Base-by-base conservation (phyloP, 2,797 vertebrate species). In the Moxostoma hubbsi region DNA sequence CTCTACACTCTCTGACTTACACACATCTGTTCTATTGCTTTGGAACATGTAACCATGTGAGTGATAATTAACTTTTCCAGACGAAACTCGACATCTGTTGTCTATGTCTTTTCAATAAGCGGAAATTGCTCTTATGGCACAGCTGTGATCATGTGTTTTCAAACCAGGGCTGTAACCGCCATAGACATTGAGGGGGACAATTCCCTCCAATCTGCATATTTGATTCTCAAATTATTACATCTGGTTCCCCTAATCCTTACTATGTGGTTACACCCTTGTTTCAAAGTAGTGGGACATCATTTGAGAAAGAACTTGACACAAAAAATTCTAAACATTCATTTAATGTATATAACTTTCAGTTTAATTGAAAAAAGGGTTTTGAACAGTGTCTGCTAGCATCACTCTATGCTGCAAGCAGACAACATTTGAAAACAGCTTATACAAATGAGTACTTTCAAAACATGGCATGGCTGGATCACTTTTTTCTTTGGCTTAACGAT, bases 401-500 rank as follows among this genome's bases (percentile, higher is more conserved):
- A 72, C 43, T 75, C 13, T 50, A 75, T 72, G 36, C 59, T 72
- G 59, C 66, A 62, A 74, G 69, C 64, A 80, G 74, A 76, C 43
- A 81, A 82, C 36, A 12, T 69, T 45, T 4, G 24, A 49, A 61
- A 46, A 63, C 59, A 55, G 77, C 70, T 81, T 70, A 84, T 16
- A 81, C 74, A 85, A 85, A 87, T 63, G 53, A 58, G 63, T 82
- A 82, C 59, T 24, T 82, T 77, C 62, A 71, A 81, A 51, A 24
- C 70, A 36, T 45, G 62, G 11, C 72, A 47, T 55, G 36, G 8
- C 47, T 53, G 80, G 77, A 88, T 87, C 77, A 85, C 75, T 84
- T 80, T 83, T 83, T 82, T 36, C 80, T 90, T 87, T 85, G 74
- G 84, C 79, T 85, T 81, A 71, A 71, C 72, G 77, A 73, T 68